These are phyloP conservation scores for Micrasema minimum DNA, from an alignment of 1,140 invertebrate genomes.

Conservation along the genomic window DNA sequence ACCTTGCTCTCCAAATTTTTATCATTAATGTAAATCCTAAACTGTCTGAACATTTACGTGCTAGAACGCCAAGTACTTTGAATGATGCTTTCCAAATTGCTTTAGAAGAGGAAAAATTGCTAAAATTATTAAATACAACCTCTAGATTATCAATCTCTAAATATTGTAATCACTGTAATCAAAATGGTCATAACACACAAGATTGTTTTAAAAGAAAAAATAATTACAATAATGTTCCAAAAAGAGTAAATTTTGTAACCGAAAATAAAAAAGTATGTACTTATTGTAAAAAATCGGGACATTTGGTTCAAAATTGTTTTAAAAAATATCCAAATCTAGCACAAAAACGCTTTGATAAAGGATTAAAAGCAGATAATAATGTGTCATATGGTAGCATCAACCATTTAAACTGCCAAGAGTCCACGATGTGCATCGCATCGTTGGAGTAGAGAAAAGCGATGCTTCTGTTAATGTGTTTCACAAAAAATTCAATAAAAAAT, in stretches of 20 bases:
- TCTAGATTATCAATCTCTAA: neutral
- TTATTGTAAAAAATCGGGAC: neutral
- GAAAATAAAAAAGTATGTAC: neutral
- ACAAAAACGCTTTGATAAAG: neutral
- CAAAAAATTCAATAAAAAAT: neutral
- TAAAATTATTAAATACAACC: neutral
- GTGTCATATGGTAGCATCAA: neutral
- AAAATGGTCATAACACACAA: too few relatives aligned
- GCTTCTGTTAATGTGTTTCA: neutral
- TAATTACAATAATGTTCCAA: neutral
- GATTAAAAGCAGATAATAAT: neutral
- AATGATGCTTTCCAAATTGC: neutral
- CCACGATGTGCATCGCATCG: neutral
- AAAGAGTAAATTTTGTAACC: neutral
- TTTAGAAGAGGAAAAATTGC: neutral
- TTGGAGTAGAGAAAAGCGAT: neutral
- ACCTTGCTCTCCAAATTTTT: neutral
- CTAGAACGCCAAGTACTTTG: neutral
- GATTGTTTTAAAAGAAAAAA: conserved; percentile 5
- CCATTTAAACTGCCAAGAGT: conserved; percentile 4
- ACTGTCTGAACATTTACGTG: neutral
- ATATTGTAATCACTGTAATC: neutral
- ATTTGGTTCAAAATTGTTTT: conserved; percentile 6
- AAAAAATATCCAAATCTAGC: neutral
- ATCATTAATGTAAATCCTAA: neutral